phyloP scores from a whole-genome alignment of 2,797 vertebrate genomes.

The Anguilla anguilla region DNA sequence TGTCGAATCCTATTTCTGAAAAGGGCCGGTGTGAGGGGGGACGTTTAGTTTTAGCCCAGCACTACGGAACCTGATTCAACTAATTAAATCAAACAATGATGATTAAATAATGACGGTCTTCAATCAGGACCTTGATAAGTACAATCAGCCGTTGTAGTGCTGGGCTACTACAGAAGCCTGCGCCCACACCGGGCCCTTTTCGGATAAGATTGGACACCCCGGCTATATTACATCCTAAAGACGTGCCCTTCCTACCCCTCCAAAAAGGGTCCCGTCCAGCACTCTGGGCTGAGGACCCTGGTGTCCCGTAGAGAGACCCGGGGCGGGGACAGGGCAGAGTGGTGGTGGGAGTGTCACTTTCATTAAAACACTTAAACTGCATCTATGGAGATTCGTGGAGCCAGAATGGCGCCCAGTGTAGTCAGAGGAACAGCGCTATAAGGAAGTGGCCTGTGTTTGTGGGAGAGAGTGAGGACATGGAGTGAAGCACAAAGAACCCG shows the following conservation, averaged over 20 bases:
- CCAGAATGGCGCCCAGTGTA: neutral
- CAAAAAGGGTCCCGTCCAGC: neutral
- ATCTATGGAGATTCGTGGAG: neutral
- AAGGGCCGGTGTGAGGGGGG: no score
- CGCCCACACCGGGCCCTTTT: no score
- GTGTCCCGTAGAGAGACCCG: neutral
- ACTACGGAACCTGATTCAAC: no score
- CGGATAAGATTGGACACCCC: no score
- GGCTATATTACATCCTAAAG: neutral
- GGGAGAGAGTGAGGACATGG: neutral
- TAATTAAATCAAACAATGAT: no score
- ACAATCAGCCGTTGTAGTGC: no score
- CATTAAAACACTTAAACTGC: neutral
- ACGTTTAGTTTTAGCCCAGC: no score
- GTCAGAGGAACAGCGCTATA: neutral
- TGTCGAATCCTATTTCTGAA: no score
- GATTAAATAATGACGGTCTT: no score
- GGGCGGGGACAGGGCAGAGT: neutral
- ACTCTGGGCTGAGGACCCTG: neutral
- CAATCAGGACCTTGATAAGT: no score
- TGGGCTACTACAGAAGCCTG: no score
- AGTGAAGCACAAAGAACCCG: neutral
- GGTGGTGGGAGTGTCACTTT: neutral
- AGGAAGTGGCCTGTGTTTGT: neutral
- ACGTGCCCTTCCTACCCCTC: neutral